Evolutionary conservation across 2,797 vertebrate species (phyloP), one percentile per base, ranked within the genome.

Genomic region (Accipiter minullus): DNA sequence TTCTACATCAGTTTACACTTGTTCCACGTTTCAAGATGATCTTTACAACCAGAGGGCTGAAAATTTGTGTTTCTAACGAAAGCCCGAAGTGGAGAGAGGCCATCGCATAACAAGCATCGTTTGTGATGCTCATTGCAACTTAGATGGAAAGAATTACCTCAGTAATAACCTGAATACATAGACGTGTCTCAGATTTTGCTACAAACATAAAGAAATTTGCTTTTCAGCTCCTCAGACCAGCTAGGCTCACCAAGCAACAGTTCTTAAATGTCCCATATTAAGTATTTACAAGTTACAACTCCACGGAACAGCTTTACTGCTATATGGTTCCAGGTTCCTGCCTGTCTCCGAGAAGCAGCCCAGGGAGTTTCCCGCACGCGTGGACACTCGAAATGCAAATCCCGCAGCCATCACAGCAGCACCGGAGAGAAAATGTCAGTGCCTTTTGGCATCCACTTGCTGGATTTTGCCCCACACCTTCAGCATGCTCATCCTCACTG

Each of bases 341-440:
- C 45, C 34, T 9, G 5, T 25, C 52, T 25, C 10, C 0, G 0
- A 25, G 38, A 25, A 52, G 66, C 55, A 38, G 88, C 48, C 40
- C 60, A 1, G 2, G 42, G n/a, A 47, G 22, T 23, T 52, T 27
- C 62, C 72, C 23, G n/a, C 38, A 15, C 5, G 2, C 11, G 2
- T 5, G 3, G 44, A 38, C 53, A 20, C 36, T 72, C 10, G 1
- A 60, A 66, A 50, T 2, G 4, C 48, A 68, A 76, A 21, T 36
- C 64, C 64, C 4, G 3, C 10, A 12, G 23, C 23, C 11, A 6
- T 6, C 67, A 31, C 31, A 19, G 60, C 4, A 2, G 50, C 60
- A 31, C 44, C 3, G 0, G n/a, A 22, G 20, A 47, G 25, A 53
- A 53, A 59, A 47, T 11, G 20, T 9, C 1, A 3, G 38, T 59